A percentile compares a stretch with the other conserved stretches of the same genome.
phyloP scores from a whole-genome alignment of 2,797 vertebrate genomes.

The Botia almorhae region DNA sequence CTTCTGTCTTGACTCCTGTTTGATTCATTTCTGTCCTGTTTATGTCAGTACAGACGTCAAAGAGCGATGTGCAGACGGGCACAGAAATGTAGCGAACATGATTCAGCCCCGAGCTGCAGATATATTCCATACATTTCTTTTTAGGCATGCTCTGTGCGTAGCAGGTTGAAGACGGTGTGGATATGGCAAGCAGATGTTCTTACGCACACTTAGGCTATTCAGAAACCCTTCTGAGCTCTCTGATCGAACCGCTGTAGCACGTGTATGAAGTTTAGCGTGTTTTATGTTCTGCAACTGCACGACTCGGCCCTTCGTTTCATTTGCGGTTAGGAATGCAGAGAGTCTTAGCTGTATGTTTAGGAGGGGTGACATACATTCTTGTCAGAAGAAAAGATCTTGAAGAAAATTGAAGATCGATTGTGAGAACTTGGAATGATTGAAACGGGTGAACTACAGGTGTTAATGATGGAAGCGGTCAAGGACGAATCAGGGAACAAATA shows the following conservation, averaged over 20 bases:
- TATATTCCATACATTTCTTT: conserved; percentile 62
- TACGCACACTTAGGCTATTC: conserved; percentile 31
- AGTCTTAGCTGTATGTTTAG: conserved; percentile 22
- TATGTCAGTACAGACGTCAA: background rate
- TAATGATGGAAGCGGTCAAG: too few species aligned
- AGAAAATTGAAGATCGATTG: too few species aligned
- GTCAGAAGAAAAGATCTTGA: conserved; percentile 40
- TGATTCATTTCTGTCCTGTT: conserved; percentile 45
- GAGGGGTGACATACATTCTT: conserved; percentile 51
- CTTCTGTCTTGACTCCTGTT: background rate
- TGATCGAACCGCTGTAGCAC: conserved; percentile 55
- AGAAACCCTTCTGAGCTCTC: background rate
- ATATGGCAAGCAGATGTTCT: conserved; percentile 64
- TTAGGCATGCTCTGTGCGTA: conserved; percentile 64
- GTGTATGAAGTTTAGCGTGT: conserved; percentile 55
- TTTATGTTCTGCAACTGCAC: conserved; percentile 54
- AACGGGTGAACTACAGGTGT: conserved; percentile 40
- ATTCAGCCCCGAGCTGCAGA: conserved; percentile 29
- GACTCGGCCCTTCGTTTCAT: conserved; percentile 41
- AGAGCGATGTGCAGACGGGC: conserved; percentile 35
- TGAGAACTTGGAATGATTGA: too few species aligned
- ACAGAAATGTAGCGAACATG: background rate
- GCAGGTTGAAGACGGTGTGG: conserved; percentile 66
- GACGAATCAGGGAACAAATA: background rate
- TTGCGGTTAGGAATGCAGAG: conserved; percentile 46